Evolutionary conservation across 2,888 invertebrate genomes (phyloP).

Genomic region (Oasisia sp.): DNA sequence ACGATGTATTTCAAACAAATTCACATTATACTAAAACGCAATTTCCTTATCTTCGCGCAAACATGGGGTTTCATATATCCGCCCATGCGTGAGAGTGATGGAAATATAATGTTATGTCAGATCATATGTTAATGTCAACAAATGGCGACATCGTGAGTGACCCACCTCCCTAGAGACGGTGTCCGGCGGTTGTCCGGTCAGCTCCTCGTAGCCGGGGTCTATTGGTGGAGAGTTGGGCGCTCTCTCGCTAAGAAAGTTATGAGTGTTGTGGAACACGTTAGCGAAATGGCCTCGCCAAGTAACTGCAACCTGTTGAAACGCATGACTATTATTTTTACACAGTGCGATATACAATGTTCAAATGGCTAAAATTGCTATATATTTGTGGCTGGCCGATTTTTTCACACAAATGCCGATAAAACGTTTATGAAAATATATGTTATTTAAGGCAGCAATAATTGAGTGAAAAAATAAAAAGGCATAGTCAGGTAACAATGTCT

Average conservation of each 20-base stretch:
- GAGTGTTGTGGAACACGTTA: background rate
- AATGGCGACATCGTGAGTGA: background rate
- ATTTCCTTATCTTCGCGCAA: no score
- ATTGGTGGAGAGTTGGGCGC: background rate
- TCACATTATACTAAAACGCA: no score
- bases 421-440: no score
- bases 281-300: constrained; percentile 18
- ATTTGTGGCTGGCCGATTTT: no score
- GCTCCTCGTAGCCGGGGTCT: constrained; percentile 14
- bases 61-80: no score
- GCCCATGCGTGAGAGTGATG: no score
- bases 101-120: background rate
- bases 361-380: no score
- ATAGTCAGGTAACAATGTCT: no score
- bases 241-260: background rate
- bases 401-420: no score
- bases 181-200: constrained; percentile 25
- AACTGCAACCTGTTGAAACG: background rate
- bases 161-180: constrained; percentile 22
- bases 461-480: no score
- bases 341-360: background rate
- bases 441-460: no score
- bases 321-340: background rate
- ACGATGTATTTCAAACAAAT: no score
- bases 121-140: background rate